A percentile compares a stretch with the other conserved stretches of the same genome.
These are phyloP conservation scores for Lysandra coridon DNA, from an alignment of 2,888 invertebrate species.

Conservation along the genomic window DNA sequence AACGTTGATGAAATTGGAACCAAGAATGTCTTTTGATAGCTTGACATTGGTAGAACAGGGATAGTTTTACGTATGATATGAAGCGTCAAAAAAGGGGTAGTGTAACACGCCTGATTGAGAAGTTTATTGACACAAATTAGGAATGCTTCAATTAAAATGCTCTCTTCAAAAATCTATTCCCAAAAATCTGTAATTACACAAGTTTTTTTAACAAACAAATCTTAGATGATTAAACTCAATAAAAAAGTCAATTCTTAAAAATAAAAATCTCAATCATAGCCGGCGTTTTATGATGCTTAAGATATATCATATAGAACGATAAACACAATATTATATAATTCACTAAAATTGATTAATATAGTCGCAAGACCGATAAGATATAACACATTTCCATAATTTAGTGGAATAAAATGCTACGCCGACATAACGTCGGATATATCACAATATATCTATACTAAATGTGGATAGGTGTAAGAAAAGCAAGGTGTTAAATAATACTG, in stretches of 20 bases:
- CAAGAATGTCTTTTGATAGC: constrained; percentile 59
- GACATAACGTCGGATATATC: constrained; percentile 39
- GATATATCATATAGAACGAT: constrained; percentile 10
- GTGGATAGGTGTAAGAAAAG: constrained; percentile 13
- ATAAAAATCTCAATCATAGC: constrained; percentile 18
- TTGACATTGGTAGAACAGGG: constrained; percentile 10
- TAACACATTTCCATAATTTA: constrained; percentile 50
- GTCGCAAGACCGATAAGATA: constrained; percentile 22
- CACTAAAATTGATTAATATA: constrained; percentile 28
- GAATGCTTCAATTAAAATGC: constrained; percentile 23
- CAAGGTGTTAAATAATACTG: constrained; percentile 24
- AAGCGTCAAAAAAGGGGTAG: background rate
- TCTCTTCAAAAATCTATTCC: background rate
- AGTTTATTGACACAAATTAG: constrained; percentile 2
- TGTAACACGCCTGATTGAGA: constrained; percentile 7
- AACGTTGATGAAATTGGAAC: background rate
- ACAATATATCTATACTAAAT: constrained; percentile 40
- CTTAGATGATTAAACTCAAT: background rate
- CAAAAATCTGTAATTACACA: background rate
- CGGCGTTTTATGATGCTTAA: background rate
- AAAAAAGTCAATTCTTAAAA: background rate
- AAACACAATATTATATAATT: constrained; percentile 32
- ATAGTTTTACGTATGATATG: constrained; percentile 30
- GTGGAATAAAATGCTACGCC: constrained; percentile 55
- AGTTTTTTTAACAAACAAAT: background rate